These are phyloP conservation scores for Micropterix aruncella DNA, from an alignment of 2,888 invertebrate species.

Conservation along the genomic window DNA sequence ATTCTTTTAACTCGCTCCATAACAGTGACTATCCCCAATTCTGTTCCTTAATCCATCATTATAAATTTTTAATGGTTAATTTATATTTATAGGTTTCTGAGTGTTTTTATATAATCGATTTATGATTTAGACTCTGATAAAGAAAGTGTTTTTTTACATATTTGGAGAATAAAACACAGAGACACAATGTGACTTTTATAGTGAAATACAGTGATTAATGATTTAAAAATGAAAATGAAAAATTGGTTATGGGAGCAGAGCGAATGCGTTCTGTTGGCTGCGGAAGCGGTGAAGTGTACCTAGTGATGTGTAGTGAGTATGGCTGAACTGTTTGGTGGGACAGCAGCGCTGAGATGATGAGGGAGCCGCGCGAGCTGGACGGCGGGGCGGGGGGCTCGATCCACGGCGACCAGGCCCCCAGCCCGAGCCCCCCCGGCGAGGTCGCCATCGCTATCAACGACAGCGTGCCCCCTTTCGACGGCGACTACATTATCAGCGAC, in stretches of 20 bases:
- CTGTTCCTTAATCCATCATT: too few relatives aligned
- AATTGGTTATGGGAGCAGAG: not conserved
- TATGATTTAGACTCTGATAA: too few relatives aligned
- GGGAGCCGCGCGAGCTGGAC: slow-evolving; percentile 38
- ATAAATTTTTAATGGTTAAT: too few relatives aligned
- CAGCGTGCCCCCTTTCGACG: slow-evolving; percentile 38
- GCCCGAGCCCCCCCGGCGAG: slow-evolving; percentile 31
- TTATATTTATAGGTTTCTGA: too few relatives aligned
- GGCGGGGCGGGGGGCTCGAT: slow-evolving; percentile 20
- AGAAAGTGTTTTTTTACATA: too few relatives aligned
- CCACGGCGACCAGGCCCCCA: slow-evolving; percentile 32
- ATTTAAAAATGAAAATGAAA: too few relatives aligned
- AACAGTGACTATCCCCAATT: too few relatives aligned
- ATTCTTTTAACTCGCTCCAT: too few relatives aligned
- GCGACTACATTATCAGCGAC: slow-evolving; percentile 72
- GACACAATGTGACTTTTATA: too few relatives aligned
- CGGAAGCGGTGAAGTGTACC: slow-evolving; percentile 9
- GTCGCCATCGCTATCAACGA: slow-evolving; percentile 28
- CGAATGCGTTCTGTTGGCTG: not conserved
- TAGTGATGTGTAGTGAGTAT: slow-evolving; percentile 42
- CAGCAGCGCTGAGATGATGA: slow-evolving; percentile 33
- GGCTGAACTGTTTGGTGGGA: slow-evolving; percentile 36
- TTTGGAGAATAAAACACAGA: too few relatives aligned
- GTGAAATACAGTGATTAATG: too few relatives aligned
- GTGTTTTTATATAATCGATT: too few relatives aligned